Conservation (phyloP, 2,888 invertebrate species). For the Pogonocherus hispidulus region DNA sequence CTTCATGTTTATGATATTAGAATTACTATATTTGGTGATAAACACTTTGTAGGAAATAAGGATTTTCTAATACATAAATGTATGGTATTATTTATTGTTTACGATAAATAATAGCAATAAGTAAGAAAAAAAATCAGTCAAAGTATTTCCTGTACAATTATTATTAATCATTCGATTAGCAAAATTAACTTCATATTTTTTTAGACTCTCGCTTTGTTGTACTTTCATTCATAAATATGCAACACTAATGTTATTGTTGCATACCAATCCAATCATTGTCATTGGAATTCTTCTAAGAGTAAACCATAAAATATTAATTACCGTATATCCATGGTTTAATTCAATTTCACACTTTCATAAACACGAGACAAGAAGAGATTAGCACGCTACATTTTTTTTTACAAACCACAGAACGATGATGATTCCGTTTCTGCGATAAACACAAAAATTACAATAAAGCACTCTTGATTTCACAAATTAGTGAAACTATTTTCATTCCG, state of each 20-base stretch:
- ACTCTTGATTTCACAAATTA: conserved; percentile 6
- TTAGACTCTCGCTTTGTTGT: neutral
- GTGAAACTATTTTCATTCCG: neutral
- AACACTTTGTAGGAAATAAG: too few relatives aligned
- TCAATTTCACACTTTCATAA: conserved; percentile 29
- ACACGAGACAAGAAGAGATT: conserved; percentile 5
- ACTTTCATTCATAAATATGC: conserved; percentile 1
- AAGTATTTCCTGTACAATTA: neutral
- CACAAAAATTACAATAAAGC: neutral
- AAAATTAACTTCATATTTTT: too few relatives aligned
- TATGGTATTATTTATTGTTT: too few relatives aligned
- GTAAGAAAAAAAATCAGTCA: too few relatives aligned
- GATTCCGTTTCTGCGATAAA: neutral
- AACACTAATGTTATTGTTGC: neutral
- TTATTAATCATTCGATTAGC: too few relatives aligned
- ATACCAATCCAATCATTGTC: neutral
- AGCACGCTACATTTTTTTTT: conserved; percentile 21
- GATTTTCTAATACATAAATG: too few relatives aligned
- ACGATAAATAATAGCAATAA: too few relatives aligned
- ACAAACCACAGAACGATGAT: neutral
- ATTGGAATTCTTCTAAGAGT: neutral
- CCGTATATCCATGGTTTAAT: conserved; percentile 7
- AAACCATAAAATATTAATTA: conserved; percentile 15
- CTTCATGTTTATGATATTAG: too few relatives aligned
- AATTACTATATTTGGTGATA: too few relatives aligned